A percentile compares a stretch with the other conserved stretches of the same genome.
Conservation (phyloP, 1,140 invertebrate species). For the Cotesia vestalis region DNA sequence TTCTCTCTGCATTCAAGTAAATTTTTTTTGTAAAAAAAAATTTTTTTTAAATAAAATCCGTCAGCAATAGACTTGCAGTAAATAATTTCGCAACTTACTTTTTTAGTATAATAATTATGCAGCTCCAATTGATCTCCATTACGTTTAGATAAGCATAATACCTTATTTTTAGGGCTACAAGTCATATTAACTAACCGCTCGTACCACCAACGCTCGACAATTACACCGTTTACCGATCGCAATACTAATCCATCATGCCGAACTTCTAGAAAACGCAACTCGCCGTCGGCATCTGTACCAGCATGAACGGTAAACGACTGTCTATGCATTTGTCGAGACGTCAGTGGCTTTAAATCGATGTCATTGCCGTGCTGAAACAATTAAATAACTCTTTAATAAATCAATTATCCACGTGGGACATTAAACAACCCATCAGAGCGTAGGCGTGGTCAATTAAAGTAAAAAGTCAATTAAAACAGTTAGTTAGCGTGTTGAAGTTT, state of each 20-base stretch:
- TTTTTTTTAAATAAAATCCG: no score
- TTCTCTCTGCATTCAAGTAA: no score
- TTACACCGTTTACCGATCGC: slow-evolving; percentile 90
- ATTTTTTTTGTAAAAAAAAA: no score
- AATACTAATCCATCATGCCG: slow-evolving; percentile 97
- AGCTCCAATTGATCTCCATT: slow-evolving; percentile 91
- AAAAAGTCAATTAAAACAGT: background rate
- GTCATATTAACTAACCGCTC: slow-evolving; percentile 99
- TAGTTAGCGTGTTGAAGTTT: no score
- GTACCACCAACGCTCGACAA: slow-evolving; percentile 99
- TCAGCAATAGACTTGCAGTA: background rate
- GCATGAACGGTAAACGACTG: slow-evolving; percentile 98
- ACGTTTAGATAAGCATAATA: slow-evolving; percentile 94
- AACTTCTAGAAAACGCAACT: slow-evolving; percentile 97
- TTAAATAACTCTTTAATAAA: background rate
- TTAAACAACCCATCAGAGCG: no score
- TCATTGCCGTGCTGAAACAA: slow-evolving; percentile 89
- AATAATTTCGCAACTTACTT: slow-evolving; percentile 71
- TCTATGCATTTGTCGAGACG: slow-evolving; percentile 90
- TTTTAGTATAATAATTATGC: slow-evolving; percentile 99
- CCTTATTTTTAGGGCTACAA: slow-evolving; percentile 97
- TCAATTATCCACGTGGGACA: background rate
- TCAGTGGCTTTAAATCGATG: slow-evolving; percentile 93
- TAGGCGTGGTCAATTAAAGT: no score
- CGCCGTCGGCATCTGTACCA: slow-evolving; percentile 88